Base-by-base conservation (phyloP, 53 echinoderm and acorn worm species). In the Apostichopus leukothele region DNA sequence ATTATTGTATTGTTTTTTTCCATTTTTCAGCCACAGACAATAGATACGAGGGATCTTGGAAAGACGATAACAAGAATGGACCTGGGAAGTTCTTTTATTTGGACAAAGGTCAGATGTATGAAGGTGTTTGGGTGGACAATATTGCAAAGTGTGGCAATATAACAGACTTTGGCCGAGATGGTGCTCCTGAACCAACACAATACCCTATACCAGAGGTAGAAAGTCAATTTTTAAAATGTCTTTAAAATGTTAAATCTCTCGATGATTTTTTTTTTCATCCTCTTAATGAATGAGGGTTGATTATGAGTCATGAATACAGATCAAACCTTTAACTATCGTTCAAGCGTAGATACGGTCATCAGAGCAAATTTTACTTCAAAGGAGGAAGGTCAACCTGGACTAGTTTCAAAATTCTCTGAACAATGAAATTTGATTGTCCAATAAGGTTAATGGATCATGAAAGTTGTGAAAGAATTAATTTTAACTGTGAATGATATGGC, bases 71-170 rank as follows among this genome's bases (percentile, higher is more conserved):
- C 88, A 96, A 99, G 89, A 99, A 99, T 83, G 99, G 99, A 16
- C 93, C 90, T 16, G 99, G 98, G 1, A 99, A 96, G 79, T 99
- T 93, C 77, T 99, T 96, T 90, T 96, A 96, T 67, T 84, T 99
- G 73, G 94, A 99, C 89, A 99, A 96, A 77, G 99, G 99, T 52
- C 95, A 99, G 68, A 89, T 99, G 66, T 99, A 95, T 51, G 99
- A 99, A 90, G 96, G 99, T 10, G 99, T 99, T 50, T 99, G 99
- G 99, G 96, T 94, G 57, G 94, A 99, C 51, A 95, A 93, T 76
- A 94, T 99, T 25, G 96, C 96, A 12, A 99, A 96, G 84, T 99
- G 99, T 90, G 99, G 99, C 21, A 96, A 93, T 9, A 92, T 98
- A 78, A 89, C 92, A 27, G 99, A 98, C 86, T 98, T 98, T 91